Percentiles rank a stretch among this genome's conserved stretches.
These are phyloP conservation scores for Melinaea marsaeus DNA, from an alignment of 2,888 invertebrate genomes.

Conservation along the genomic window DNA sequence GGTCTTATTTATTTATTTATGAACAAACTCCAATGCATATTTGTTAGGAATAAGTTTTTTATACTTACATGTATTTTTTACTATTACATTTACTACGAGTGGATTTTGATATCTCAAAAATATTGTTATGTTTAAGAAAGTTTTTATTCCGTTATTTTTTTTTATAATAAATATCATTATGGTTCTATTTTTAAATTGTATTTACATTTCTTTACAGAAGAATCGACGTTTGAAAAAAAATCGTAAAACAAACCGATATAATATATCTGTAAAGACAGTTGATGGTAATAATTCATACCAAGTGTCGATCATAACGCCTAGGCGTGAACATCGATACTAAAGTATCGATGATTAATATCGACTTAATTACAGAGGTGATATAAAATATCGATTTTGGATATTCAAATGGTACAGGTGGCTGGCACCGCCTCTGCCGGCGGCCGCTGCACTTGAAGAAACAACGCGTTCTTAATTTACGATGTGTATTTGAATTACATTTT, in stretches of 20 bases:
- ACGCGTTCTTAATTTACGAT: conserved; percentile 26
- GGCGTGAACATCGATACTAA: conserved; percentile 56
- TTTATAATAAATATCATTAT: no score
- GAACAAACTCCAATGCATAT: conserved; percentile 38
- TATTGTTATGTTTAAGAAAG: no score
- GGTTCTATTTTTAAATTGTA: no score
- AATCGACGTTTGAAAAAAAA: no score
- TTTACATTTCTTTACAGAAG: not conserved
- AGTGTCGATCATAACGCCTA: conserved; percentile 61
- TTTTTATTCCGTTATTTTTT: no score
- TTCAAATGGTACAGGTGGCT: conserved; percentile 69
- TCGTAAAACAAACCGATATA: no score
- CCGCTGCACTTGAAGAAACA: conserved; percentile 49
- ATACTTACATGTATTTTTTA: no score
- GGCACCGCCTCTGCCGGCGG: conserved; percentile 61
- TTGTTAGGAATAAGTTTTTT: not conserved
- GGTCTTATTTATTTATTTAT: conserved; percentile 76
- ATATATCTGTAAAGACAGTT: not conserved
- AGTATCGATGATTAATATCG: conserved; percentile 55
- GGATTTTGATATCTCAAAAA: not conserved
- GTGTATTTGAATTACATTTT: conserved; percentile 20
- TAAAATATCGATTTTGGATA: conserved; percentile 74
- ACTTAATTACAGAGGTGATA: conserved; percentile 70
- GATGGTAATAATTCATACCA: conserved; percentile 28
- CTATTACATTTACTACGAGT: not conserved